Evolutionary conservation across 2,113 vertebrate genomes (phyloP), one percentile per base, ranked within the genome.

Genomic region (Heterochromis multidens): DNA sequence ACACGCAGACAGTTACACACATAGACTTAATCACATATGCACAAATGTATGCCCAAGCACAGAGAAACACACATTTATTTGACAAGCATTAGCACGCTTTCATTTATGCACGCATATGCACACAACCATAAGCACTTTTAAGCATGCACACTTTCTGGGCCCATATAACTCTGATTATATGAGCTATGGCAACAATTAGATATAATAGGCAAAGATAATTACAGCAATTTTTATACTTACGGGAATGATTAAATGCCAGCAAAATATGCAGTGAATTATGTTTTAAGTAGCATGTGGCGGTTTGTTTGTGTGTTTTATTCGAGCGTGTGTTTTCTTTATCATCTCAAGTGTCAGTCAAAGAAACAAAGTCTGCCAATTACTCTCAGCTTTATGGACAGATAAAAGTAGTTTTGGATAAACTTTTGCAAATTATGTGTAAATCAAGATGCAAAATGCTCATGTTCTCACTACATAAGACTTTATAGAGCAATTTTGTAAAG

Each of bases 121-220:
- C 67, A 77, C 27, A 61, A 23, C 46, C 81, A 56, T 85, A 84
- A 54, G 79, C 83, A 70, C 43, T 37, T 79, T 60, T 31, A 80
- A 79, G 86, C 79, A 62, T 37, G 84, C 76, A 81, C 56, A 85
- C 13, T 80, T 63, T 81, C 83, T 77, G 65, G 83, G 33, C 25
- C 59, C 16, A 29, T 82, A 54, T 82, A 85, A 57, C 63, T 88
- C 77, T 90, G 87, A 90, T 91, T 89, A 81, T 77, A 77, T 54
- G 82, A 85, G 84, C 82, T 76, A 88, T 93, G 90, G 90, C 91
- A 95, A 92, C 90, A 87, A 92, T 92, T 92, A 92, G 62, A 81
- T 81, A 74, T 94, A 92, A 93, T 89, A 67, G 83, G 72, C 83
- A 87, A 84, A 85, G 82, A 86, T 92, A 90, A 94, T 91, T 89